Base-by-base conservation (phyloP, 2,113 vertebrate species). In the Bujurquina vittata region DNA sequence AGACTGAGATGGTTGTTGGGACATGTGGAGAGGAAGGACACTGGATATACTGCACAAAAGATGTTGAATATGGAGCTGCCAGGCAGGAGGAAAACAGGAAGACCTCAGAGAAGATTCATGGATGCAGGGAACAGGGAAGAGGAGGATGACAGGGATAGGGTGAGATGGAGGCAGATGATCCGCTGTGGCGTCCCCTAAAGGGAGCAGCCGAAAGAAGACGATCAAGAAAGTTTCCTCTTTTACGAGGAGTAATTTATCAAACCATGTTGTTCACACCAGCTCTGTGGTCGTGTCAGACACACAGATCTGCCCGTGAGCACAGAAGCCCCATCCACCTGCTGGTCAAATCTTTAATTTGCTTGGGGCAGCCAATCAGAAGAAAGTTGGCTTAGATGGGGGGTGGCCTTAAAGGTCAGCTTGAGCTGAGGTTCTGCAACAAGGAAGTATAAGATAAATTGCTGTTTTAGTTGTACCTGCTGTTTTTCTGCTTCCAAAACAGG, bases 391-490 rank as follows among this genome's bases (percentile, higher is more conserved):
- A n/a, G n/a, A 10, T n/a, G 22, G 17, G 49, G 65, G 43, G 43
- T 69, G 43, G 23, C 43, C 23, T 69, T 7, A 69, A 49, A 69
- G 15, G 46, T 46, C 63, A 67, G 40, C 33, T 33, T 33, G 33
- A 33, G 33, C 35, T 37, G 35, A 26, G 22, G 1, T 22, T 29
- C 22, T 8, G 22, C 22, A 49, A 69, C 22, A 69, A 69, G 0
- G 17, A 69, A 18, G 15, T 69, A 2, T 18, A 29, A 15, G 17
- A 69, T 29, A 29, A 49, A 23, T 18, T 49, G 0, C 9, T 0
- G 0, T 69, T 29, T 15, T 46, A 26, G 3, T 49, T 12, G 40
- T 69, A 7, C 15, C 23, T 1, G 49, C 65, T 20, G 65, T 72
- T 52, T 52, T 72, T 52, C 26, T 72, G 43, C 10, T 31, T 52